These are phyloP conservation scores for Porites evermanni DNA, from an alignment of 92 coral and sea anemone genomes.

Conservation along the genomic window DNA sequence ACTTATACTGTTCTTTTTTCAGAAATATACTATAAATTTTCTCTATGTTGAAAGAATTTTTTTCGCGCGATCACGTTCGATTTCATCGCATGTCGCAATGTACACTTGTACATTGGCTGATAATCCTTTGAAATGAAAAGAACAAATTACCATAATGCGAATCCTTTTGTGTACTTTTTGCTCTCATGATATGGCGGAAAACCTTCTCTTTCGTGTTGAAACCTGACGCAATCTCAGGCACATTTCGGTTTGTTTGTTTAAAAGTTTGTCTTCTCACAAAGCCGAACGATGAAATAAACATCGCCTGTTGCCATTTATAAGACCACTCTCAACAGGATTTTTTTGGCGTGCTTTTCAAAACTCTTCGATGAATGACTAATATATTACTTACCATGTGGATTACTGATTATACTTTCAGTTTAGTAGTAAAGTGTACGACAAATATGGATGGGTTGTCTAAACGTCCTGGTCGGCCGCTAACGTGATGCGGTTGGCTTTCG, in stretches of 20 bases:
- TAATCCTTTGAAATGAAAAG: background rate
- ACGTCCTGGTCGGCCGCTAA: background rate
- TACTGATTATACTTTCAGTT: constrained; percentile 2
- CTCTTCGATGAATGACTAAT: background rate
- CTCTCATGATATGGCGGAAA: background rate
- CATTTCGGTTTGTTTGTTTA: constrained; percentile 1
- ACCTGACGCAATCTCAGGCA: background rate
- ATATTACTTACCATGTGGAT: background rate
- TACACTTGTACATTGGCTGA: background rate
- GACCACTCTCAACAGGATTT: background rate
- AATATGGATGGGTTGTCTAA: background rate
- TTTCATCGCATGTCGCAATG: background rate
- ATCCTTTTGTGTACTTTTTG: constrained; percentile 8
- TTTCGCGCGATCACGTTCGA: background rate
- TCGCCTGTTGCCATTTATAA: background rate
- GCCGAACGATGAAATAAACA: constrained; percentile 2
- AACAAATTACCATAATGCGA: constrained; percentile 15
- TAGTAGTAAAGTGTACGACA: background rate
- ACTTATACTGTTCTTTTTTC: no score
- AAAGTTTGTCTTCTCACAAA: background rate
- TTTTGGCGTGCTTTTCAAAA: background rate
- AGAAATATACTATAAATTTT: background rate
- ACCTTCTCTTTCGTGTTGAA: background rate
- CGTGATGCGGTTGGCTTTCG: background rate
- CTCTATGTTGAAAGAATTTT: background rate